phyloP scores from a whole-genome alignment of 2,113 vertebrate species.

The Callithrix jacchus region DNA sequence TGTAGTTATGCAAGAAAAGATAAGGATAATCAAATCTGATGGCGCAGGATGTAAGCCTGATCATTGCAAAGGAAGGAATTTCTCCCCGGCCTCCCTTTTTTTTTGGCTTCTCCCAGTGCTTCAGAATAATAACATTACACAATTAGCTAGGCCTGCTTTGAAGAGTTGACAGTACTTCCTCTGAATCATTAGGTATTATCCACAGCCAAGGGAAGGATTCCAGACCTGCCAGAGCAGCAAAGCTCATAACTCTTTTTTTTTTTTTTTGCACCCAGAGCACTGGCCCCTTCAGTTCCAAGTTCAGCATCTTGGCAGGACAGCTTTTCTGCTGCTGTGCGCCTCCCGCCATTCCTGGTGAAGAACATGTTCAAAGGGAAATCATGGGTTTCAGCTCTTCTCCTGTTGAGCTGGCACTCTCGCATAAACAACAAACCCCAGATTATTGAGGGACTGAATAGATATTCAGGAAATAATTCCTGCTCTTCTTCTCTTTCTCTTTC shows the following conservation, averaged over 20 bases:
- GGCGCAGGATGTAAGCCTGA: constrained; percentile 42
- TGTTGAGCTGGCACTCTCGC: neutral
- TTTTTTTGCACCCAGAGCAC: neutral
- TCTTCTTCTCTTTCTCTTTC: neutral
- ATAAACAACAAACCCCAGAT: neutral
- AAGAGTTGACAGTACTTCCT: constrained; percentile 56
- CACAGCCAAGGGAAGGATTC: constrained; percentile 32
- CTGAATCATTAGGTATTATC: constrained; percentile 29
- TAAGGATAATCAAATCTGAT: constrained; percentile 47
- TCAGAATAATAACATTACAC: constrained; percentile 44
- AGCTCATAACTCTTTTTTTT: neutral
- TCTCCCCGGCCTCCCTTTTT: constrained; percentile 21
- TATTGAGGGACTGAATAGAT: neutral
- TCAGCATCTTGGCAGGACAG: neutral
- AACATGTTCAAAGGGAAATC: neutral
- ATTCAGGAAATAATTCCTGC: neutral
- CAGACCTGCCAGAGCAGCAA: constrained; percentile 4
- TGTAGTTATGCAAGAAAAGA: constrained; percentile 51
- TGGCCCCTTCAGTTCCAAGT: neutral
- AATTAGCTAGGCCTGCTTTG: constrained; percentile 45
- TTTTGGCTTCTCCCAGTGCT: neutral
- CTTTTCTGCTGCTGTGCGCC: neutral
- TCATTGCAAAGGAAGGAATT: constrained; percentile 33
- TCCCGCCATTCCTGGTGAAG: neutral
- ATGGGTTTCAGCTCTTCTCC: neutral